A percentile compares a stretch with the other conserved stretches of the same genome.
phyloP scores from a whole-genome alignment of 2,797 vertebrate genomes.

The Pelodytes ibericus region DNA sequence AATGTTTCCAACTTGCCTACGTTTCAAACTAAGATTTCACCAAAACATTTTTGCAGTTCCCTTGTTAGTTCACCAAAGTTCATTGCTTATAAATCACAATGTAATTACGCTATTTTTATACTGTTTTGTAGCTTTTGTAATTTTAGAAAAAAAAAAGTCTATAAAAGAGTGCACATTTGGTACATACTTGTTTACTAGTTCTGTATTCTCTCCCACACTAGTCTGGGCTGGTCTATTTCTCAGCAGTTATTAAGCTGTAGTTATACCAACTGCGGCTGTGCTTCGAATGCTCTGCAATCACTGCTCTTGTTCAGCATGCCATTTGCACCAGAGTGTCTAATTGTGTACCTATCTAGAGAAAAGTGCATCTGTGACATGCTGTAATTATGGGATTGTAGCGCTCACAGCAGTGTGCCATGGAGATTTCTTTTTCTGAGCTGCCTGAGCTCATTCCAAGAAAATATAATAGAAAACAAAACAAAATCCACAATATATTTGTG shows the following conservation, averaged over 20 bases:
- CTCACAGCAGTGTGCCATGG: conserved; percentile 27
- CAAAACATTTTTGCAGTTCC: too few relatives aligned
- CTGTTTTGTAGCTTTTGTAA: too few relatives aligned
- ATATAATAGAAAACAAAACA: background rate
- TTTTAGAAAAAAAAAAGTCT: too few relatives aligned
- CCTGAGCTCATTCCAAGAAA: conserved; percentile 3
- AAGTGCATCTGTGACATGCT: conserved; percentile 45
- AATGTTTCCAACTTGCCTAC: too few relatives aligned
- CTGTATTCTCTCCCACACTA: conserved; percentile 11
- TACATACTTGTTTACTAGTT: conserved; percentile 7
- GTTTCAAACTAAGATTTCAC: too few relatives aligned
- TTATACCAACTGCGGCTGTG: conserved; percentile 11
- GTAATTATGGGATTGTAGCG: conserved; percentile 44
- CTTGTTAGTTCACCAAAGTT: too few relatives aligned
- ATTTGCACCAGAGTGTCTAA: conserved; percentile 40
- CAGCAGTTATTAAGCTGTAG: conserved; percentile 3
- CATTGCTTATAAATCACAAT: too few relatives aligned
- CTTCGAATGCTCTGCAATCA: conserved; percentile 40
- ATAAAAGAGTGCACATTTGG: too few relatives aligned
- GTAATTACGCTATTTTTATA: too few relatives aligned
- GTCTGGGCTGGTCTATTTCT: background rate
- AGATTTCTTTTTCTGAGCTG: conserved; percentile 22
- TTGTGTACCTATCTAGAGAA: conserved; percentile 45
- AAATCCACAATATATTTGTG: background rate
- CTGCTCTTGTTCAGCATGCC: conserved; percentile 34